These are phyloP conservation scores for Callocephalon fimbriatum DNA, from an alignment of 2,113 vertebrate species.

Conservation along the genomic window DNA sequence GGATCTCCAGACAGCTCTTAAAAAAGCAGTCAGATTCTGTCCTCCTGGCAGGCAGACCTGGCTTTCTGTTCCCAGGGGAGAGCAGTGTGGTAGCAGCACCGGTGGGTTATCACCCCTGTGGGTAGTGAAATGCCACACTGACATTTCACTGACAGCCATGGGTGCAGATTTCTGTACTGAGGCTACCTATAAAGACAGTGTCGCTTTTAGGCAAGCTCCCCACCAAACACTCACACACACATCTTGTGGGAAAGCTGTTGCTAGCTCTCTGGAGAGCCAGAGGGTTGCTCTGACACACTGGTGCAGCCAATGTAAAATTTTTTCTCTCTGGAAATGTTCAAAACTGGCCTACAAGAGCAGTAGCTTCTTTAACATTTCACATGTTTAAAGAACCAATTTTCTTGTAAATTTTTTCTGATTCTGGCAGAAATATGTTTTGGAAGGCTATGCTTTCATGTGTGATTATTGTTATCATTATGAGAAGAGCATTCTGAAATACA, in stretches of 20 bases:
- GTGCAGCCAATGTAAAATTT: background rate
- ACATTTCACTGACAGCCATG: background rate
- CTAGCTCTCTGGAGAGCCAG: background rate
- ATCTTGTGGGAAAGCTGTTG: background rate
- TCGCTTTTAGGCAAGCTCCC: background rate
- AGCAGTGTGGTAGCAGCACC: accelerated
- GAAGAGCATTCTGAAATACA: background rate
- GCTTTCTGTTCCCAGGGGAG: background rate
- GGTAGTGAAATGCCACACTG: background rate
- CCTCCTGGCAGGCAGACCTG: background rate
- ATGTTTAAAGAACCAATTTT: background rate
- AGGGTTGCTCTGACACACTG: background rate
- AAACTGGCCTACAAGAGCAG: background rate
- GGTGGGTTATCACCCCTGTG: accelerated
- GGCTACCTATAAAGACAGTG: background rate
- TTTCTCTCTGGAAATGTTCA: background rate
- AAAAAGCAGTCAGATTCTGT: background rate
- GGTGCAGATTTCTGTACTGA: background rate
- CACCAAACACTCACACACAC: no score
- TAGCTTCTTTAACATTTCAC: background rate
- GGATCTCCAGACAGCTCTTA: background rate
- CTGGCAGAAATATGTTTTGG: background rate
- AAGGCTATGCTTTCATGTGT: background rate
- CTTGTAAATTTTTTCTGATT: background rate
- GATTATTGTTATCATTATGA: background rate